Evolutionary conservation across 2,888 invertebrate species (phyloP).

Genomic region (Opisthograptis luteolata): DNA sequence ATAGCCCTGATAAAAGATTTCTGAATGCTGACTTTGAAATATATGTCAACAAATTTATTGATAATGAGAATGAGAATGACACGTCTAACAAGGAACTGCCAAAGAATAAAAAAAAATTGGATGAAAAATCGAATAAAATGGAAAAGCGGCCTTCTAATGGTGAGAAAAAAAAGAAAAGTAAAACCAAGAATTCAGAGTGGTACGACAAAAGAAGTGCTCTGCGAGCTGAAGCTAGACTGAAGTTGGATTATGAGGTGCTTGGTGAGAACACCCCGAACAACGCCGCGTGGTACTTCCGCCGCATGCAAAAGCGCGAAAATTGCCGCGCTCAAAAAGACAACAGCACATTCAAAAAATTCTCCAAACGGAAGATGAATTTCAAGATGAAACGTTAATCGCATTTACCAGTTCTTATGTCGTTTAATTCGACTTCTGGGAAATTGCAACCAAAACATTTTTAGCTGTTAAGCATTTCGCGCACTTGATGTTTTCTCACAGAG

Average conservation of each 20-base stretch:
- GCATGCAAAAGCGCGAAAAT: conserved; percentile 76
- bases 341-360: conserved; percentile 60
- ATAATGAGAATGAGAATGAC: conserved; percentile 38
- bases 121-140: conserved; percentile 33
- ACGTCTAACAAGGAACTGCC: conserved; percentile 5
- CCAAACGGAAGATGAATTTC: conserved; percentile 67
- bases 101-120: conserved; percentile 19
- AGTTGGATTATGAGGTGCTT: conserved; percentile 65
- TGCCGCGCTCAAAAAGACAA: conserved; percentile 70
- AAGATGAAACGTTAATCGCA: conserved; percentile 64
- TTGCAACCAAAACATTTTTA: conserved; percentile 26
- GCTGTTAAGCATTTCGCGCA: conserved; percentile 23
- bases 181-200: conserved; percentile 58
- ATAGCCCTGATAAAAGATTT: conserved; percentile 47
- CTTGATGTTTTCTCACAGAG: conserved; percentile 21
- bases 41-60: conserved; percentile 47
- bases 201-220: conserved; percentile 65
- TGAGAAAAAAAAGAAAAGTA: conserved; percentile 39
- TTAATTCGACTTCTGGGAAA: background rate
- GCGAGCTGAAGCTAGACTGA: conserved; percentile 68
- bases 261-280: conserved; percentile 61
- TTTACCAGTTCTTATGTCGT: background rate
- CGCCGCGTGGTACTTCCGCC: conserved; percentile 77
- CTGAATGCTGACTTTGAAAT: conserved; percentile 46
- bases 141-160: conserved; percentile 30